phyloP scores from a whole-genome alignment of 2,113 vertebrate genomes.

The Carassius auratus region DNA sequence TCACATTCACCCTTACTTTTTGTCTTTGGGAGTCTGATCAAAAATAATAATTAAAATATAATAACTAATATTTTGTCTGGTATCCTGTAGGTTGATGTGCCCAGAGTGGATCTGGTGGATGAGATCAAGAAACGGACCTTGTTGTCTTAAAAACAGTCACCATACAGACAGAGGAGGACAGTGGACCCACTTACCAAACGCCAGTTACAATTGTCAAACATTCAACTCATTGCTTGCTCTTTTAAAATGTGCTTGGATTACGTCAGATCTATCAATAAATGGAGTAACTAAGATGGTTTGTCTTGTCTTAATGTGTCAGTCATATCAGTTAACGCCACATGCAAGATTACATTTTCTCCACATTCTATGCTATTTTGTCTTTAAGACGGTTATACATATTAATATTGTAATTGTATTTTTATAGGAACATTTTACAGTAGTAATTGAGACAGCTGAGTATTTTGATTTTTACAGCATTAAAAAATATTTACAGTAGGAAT shows the following conservation, averaged over 20 bases:
- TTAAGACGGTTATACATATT: not conserved
- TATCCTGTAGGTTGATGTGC: constrained; percentile 77
- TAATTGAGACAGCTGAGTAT: not conserved
- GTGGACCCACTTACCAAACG: not conserved
- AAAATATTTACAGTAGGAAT: too few species aligned
- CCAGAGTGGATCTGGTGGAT: constrained; percentile 79
- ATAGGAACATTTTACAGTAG: too few species aligned
- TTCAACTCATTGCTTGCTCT: not conserved
- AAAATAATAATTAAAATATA: too few species aligned
- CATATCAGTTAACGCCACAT: not conserved
- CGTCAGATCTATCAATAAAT: constrained; percentile 12
- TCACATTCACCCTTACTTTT: too few species aligned
- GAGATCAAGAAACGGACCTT: constrained; percentile 84
- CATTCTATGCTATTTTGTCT: not conserved
- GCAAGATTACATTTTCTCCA: not conserved
- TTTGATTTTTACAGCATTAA: too few species aligned
- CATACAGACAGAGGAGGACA: not conserved
- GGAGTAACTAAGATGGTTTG: not conserved
- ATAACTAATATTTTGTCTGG: not conserved
- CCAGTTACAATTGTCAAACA: not conserved
- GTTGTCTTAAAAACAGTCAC: constrained; percentile 56
- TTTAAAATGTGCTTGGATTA: not conserved
- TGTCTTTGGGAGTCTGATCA: too few species aligned
- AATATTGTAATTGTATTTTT: not conserved
- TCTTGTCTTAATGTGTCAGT: not conserved